These are phyloP conservation scores for Labroides dimidiatus DNA, from an alignment of 2,797 vertebrate species.

Conservation along the genomic window DNA sequence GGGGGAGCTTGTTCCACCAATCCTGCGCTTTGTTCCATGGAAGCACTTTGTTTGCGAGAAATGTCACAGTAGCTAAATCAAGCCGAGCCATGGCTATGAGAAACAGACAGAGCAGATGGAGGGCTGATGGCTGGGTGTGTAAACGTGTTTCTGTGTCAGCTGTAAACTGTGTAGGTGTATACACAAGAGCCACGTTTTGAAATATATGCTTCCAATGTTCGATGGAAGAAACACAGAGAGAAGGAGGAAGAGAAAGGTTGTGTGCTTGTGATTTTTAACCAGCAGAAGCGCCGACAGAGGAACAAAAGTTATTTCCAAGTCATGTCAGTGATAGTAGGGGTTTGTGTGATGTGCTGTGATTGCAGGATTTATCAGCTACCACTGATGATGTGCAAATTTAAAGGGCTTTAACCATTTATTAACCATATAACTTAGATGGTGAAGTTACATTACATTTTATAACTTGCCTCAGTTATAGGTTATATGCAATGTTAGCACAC, in stretches of 20 bases:
- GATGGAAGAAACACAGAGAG: not conserved
- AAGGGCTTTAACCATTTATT: no score
- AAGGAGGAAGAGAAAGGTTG: not conserved
- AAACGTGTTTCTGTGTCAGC: not conserved
- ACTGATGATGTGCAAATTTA: no score
- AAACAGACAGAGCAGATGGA: constrained; percentile 57
- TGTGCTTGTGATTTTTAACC: not conserved
- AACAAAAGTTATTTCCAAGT: no score
- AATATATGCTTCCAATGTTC: not conserved
- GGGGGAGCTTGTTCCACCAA: constrained; percentile 23
- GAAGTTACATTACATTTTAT: no score
- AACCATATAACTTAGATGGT: no score
- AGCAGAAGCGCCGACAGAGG: no score
- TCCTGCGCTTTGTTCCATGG: constrained; percentile 59
- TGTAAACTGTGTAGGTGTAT: constrained; percentile 11
- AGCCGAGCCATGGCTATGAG: constrained; percentile 43
- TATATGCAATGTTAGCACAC: no score
- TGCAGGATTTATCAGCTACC: no score
- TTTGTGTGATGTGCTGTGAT: no score
- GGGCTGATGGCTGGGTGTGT: constrained; percentile 8
- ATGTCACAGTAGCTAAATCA: constrained; percentile 82
- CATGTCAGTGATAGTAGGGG: no score
- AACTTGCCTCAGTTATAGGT: no score
- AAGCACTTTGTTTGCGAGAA: constrained; percentile 72
- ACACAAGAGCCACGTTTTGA: constrained; percentile 8